These are phyloP conservation scores for Diarsia dahlii DNA, from an alignment of 2,888 invertebrate genomes.

Conservation along the genomic window DNA sequence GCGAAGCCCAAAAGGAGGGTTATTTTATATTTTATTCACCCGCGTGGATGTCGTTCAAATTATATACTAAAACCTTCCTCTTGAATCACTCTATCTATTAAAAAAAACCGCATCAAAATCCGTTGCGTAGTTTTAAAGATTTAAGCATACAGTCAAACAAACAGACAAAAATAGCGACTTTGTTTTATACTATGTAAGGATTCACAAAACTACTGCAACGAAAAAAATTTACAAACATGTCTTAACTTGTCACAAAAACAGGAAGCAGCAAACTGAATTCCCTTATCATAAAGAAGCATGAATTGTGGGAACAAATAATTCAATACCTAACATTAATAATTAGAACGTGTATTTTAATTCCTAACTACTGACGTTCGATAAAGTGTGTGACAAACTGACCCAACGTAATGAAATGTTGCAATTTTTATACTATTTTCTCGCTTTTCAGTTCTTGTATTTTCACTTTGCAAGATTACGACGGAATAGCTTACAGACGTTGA, in stretches of 20 bases:
- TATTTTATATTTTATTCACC: too few species aligned
- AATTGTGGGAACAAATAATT: slow-evolving; percentile 40
- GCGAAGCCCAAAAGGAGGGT: too few species aligned
- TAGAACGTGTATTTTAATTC: slow-evolving; percentile 20
- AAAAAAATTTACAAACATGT: slow-evolving; percentile 30
- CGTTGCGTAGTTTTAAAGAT: too few species aligned
- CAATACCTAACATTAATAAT: slow-evolving; percentile 19
- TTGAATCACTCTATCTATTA: too few species aligned
- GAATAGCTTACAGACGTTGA: background rate
- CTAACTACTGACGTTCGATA: slow-evolving; percentile 9
- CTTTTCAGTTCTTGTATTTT: background rate
- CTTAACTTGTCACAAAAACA: slow-evolving; percentile 52
- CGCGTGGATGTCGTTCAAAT: too few species aligned
- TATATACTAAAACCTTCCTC: too few species aligned
- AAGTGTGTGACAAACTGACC: background rate
- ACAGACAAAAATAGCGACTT: too few species aligned
- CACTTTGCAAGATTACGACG: background rate
- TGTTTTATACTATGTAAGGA: background rate
- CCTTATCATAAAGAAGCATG: slow-evolving; percentile 46
- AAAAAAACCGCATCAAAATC: too few species aligned
- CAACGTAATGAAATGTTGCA: background rate
- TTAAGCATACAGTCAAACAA: too few species aligned
- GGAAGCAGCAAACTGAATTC: slow-evolving; percentile 39
- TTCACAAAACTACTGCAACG: background rate
- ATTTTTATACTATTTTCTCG: too few species aligned